Evolutionary conservation across 2,797 vertebrate genomes (phyloP), one percentile per base, ranked within the genome.

Genomic region (Darevskia mixta): DNA sequence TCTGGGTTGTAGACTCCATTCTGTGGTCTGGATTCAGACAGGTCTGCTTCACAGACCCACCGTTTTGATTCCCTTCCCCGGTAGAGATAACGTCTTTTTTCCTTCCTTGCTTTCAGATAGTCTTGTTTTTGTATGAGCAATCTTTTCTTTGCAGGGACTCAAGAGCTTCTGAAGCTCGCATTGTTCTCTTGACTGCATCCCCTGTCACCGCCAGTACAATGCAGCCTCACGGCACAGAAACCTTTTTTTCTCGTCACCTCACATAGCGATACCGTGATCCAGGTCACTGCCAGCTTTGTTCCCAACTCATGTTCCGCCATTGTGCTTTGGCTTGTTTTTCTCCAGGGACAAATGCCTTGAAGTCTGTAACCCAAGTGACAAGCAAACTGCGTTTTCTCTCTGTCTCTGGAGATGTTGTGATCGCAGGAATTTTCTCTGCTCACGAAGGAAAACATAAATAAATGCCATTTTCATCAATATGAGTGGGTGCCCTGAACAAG

Each of bases 121-220:
- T 27, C n/a, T 41, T 38, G 35, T 23, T 35, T 43, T 32, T 25
- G 45, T 55, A 55, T 71, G 43, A 69, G 20, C 76, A 55, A 55
- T 49, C 73, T 76, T 23, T n/a, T 41, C 35, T 71, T 25, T 15
- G 43, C n/a, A 17, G 29, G 15, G 23, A 32, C n/a, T 18, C 3
- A 1, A 20, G 13, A 23, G 11, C 43, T 32, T 38, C 49, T 11
- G n/a, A 41, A 18, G 55, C 66, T 9, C 11, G 4, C 20, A 38
- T 86, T 71, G 77, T 79, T 55, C 85, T 41, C 64, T 18, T 86
- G 61, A 38, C 76, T 49, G 49, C 66, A 79, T 55, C 45, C 20
- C 25, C 32, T 71, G 66, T 79, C 66, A 38, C 66, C 1, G 66
- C 29, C 43, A 5, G 64, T 38, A 86, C 76, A 79, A 71, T 79